Evolutionary conservation across 2,797 vertebrate species (phyloP).

Genomic region (Momotus momota): DNA sequence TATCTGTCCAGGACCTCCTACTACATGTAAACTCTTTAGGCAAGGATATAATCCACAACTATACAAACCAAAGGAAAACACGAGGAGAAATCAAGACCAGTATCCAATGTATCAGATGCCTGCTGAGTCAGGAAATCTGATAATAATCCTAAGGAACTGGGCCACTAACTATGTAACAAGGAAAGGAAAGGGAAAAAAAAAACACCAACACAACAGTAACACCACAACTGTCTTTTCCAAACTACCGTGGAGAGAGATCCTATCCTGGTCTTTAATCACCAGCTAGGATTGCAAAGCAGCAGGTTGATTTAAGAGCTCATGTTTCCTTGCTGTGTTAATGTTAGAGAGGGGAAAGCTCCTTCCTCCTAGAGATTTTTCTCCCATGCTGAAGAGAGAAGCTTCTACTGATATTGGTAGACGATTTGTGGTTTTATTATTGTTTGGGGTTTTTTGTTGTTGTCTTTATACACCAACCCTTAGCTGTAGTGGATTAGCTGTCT

Average conservation of each 20-base stretch:
- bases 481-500: not conserved
- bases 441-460: too few relatives aligned
- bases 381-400: not conserved
- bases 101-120: not conserved
- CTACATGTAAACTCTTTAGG: not conserved
- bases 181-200: not conserved
- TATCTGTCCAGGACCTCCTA: not conserved
- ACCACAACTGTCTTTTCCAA: not conserved
- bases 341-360: not conserved
- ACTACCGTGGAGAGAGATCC: fast-evolving
- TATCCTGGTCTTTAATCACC: not conserved
- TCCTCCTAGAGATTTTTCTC: not conserved
- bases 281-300: not conserved
- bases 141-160: not conserved
- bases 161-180: not conserved
- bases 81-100: not conserved
- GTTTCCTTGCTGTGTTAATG: not conserved
- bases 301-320: not conserved
- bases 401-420: not conserved
- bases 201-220: not conserved
- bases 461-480: not conserved
- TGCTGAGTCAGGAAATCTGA: not conserved
- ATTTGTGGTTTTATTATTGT: not conserved
- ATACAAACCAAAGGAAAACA: not conserved
- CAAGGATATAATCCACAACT: not conserved